Evolutionary conservation across 2,797 vertebrate species (phyloP).

Genomic region (Dendrocincla tyrannina): DNA sequence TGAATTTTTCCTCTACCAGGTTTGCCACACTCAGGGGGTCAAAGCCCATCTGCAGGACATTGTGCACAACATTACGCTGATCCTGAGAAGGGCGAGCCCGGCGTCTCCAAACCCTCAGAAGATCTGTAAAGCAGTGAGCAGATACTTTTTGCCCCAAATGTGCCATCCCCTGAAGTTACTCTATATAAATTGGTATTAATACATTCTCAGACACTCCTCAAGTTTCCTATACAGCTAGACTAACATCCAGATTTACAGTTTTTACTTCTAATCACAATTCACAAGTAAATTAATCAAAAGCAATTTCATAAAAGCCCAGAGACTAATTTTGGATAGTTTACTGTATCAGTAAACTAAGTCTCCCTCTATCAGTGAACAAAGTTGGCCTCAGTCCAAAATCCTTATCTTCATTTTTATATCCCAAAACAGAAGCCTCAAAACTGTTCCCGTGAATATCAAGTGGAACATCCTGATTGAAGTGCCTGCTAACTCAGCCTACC

Average conservation of each 20-base stretch:
- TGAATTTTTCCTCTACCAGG: conserved; percentile 78
- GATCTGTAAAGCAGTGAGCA: conserved; percentile 72
- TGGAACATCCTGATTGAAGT: neutral
- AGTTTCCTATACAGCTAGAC: neutral
- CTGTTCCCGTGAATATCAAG: neutral
- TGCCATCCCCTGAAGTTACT: neutral
- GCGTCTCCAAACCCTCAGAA: conserved; percentile 58
- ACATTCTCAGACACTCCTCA: neutral
- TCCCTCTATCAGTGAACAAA: neutral
- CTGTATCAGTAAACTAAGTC: neutral
- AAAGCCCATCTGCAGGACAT: conserved; percentile 84
- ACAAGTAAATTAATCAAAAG: neutral
- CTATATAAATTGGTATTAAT: neutral
- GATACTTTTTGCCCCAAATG: neutral
- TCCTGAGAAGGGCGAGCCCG: conserved; percentile 39
- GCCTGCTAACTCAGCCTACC: neutral
- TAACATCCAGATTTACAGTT: neutral
- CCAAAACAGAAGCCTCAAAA: neutral
- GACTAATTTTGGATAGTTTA: neutral
- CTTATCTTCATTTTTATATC: neutral
- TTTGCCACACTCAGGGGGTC: conserved; percentile 72
- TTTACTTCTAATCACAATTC: neutral
- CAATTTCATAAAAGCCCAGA: neutral
- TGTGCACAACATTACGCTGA: conserved; percentile 76
- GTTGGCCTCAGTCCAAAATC: neutral